phyloP scores from a whole-genome alignment of 2,797 vertebrate genomes.

The Gallinago nigripennis region DNA sequence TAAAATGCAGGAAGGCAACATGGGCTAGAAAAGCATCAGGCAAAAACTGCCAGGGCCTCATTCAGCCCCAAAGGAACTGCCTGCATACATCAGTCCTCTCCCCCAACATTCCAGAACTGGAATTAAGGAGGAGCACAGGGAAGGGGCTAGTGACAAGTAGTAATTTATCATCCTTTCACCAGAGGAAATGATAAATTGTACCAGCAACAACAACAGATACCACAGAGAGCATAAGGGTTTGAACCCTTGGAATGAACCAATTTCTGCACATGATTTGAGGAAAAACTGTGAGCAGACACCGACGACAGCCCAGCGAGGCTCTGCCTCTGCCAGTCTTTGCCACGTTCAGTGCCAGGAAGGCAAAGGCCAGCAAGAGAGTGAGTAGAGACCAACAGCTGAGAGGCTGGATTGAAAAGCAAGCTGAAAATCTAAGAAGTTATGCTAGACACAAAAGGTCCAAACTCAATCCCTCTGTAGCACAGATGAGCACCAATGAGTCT shows the following conservation, averaged over 20 bases:
- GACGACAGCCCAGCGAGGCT: neutral
- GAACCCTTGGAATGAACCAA: neutral
- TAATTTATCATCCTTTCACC: neutral
- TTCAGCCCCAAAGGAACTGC: neutral
- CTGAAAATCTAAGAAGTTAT: neutral
- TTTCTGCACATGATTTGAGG: neutral
- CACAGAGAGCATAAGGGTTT: neutral
- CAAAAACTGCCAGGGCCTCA: neutral
- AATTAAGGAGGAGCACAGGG: neutral
- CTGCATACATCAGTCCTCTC: neutral
- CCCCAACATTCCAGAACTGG: neutral
- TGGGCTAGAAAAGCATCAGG: neutral
- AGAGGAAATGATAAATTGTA: neutral
- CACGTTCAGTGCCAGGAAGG: neutral
- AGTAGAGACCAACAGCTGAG: neutral
- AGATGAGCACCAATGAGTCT: neutral
- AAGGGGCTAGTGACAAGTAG: neutral
- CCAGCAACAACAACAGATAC: neutral
- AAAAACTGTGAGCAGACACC: neutral
- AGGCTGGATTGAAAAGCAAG: neutral
- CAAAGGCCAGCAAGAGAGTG: fast-evolving
- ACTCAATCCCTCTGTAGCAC: neutral
- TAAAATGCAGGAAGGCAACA: neutral
- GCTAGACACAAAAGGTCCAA: neutral
- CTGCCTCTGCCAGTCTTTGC: neutral